These are phyloP conservation scores for Mamestra brassicae DNA, from an alignment of 2,888 invertebrate genomes.

Conservation along the genomic window DNA sequence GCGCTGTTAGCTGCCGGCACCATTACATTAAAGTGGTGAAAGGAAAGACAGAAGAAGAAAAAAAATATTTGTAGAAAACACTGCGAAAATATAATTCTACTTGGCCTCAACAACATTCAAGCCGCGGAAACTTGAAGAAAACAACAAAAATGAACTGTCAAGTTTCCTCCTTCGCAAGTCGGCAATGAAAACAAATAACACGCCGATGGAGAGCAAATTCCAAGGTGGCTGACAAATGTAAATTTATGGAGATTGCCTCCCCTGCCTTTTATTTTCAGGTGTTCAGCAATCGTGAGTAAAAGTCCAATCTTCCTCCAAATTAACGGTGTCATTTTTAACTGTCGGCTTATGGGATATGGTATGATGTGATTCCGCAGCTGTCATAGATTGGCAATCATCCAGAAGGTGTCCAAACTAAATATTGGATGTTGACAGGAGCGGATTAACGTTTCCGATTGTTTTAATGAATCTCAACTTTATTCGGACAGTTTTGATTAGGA, in stretches of 20 bases:
- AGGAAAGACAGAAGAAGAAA: neutral
- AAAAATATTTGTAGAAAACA: neutral
- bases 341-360: neutral
- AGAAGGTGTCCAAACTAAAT: conserved; percentile 1
- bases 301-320: conserved; percentile 30
- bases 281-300: conserved; percentile 28
- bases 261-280: conserved; percentile 55
- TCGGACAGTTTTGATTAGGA: neutral
- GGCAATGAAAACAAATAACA: conserved; percentile 47
- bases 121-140: conserved; percentile 30
- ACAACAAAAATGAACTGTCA: conserved; percentile 50
- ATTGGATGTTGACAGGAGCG: conserved; percentile 1
- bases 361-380: neutral
- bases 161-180: conserved; percentile 29
- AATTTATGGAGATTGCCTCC: conserved; percentile 58
- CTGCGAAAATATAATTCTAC: conserved; percentile 16
- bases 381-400: conserved; percentile 13
- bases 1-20: no score
- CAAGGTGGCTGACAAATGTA: conserved; percentile 46
- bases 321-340: conserved; percentile 28
- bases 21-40: conserved; percentile 4
- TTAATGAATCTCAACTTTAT: conserved; percentile 2
- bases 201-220: conserved; percentile 36
- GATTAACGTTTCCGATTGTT: conserved; percentile 2
- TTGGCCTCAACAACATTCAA: conserved; percentile 17